Evolutionary conservation across 2,113 vertebrate species (phyloP), one percentile per base, ranked within the genome.

Genomic region (Leuciscus idus): DNA sequence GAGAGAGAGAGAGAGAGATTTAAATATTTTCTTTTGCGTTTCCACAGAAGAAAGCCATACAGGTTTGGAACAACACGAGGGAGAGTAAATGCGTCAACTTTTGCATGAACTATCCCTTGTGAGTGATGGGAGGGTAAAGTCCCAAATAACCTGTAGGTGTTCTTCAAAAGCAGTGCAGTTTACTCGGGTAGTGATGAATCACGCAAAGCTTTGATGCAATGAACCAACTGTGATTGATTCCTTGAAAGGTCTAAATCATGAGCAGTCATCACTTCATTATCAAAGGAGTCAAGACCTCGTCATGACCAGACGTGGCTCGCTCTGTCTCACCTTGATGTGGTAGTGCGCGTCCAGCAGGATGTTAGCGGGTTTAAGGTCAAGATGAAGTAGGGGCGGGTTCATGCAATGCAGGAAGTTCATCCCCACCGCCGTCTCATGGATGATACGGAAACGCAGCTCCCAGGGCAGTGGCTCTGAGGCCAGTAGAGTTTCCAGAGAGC

Each of bases 401-500:
- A 99, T 99, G 92, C 98, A 99, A 91, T 99, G 98, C 85, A 99
- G 94, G 91, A 99, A 99, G 93, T 99, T 99, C 98, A 99, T 99
- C 66, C 97, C 98, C 92, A 99, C 98, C 0, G 98, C 97, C 0
- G 97, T 98, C 95, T 99, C 98, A 0, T 99, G 98, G 85, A 98
- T 95, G 84, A 99, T 97, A 70, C 98, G 97, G 91, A 99, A 98
- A 33, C 98, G 97, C 72, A 99, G 78, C 10, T 97, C 97, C 98
- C 98, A 99, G 0, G 98, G 98, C 89, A 99, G 91, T 0, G 95
- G 96, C 92, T 98, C 97, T 0, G 95, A 94, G 7, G 96, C 97
- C 93, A 99, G 92, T 23, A 99, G 95, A 76, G 95, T 97, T 89
- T 99, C 98, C 91, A 99, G 91, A 2, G 98, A 99, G 19, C 97